phyloP scores from a whole-genome alignment of 1,140 invertebrate species.

The Drosophila persimilis region DNA sequence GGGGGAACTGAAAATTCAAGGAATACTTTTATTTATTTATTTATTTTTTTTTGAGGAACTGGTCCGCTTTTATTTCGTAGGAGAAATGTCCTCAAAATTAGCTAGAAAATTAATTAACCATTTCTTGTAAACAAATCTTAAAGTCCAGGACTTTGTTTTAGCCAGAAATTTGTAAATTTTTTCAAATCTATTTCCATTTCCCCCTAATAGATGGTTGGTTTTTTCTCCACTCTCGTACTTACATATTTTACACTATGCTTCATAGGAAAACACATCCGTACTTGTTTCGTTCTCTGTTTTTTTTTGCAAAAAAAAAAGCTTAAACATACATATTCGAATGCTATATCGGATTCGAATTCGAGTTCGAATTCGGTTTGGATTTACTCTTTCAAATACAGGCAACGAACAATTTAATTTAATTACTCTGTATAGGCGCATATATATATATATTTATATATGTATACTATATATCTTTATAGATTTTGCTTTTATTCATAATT shows the following conservation, averaged over 20 bases:
- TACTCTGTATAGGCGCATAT: slow-evolving; percentile 36
- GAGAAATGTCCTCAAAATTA: not conserved
- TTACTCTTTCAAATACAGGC: slow-evolving; percentile 60
- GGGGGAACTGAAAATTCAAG: not conserved
- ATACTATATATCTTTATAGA: not conserved
- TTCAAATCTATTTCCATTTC: not conserved
- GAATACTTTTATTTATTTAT: slow-evolving; percentile 3
- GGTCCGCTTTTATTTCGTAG: not conserved
- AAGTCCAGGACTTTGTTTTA: too few relatives aligned
- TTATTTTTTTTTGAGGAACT: not conserved
- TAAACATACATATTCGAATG: slow-evolving; percentile 25
- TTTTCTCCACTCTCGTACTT: slow-evolving; percentile 17
- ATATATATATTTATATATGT: not conserved
- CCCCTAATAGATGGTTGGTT: too few relatives aligned
- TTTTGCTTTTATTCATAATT: slow-evolving; percentile 17
- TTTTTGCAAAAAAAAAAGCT: slow-evolving; percentile 41
- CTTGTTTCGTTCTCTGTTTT: slow-evolving; percentile 16
- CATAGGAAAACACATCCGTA: slow-evolving; percentile 50
- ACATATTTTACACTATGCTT: slow-evolving; percentile 34
- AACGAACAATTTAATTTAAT: slow-evolving; percentile 68
- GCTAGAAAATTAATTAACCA: too few relatives aligned
- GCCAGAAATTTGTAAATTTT: too few relatives aligned
- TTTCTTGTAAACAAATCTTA: too few relatives aligned
- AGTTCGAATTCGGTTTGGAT: slow-evolving; percentile 28
- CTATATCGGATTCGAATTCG: too few relatives aligned